phyloP scores from a whole-genome alignment of 2,113 vertebrate species.

The Phrynocephalus versicolor region DNA sequence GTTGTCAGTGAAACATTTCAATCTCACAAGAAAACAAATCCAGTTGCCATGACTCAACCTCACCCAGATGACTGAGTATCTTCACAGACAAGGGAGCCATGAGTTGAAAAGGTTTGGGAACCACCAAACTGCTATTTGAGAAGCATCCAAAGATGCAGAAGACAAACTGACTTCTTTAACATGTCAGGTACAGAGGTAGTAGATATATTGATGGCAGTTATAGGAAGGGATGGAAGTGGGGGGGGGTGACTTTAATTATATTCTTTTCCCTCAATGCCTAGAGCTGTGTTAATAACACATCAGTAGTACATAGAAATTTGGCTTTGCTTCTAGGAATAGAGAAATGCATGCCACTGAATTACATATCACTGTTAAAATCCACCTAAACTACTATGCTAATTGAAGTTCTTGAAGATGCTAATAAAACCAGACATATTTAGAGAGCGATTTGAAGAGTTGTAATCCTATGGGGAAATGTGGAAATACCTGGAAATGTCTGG shows the following conservation, averaged over 20 bases:
- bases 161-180: neutral
- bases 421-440: neutral
- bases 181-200: neutral
- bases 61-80: too few relatives aligned
- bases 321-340: neutral
- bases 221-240: neutral
- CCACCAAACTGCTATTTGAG: neutral
- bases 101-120: too few relatives aligned
- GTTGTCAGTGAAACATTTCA: too few relatives aligned
- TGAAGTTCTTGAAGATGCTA: neutral
- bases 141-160: neutral
- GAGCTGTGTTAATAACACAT: neutral
- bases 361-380: neutral
- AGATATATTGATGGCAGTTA: neutral
- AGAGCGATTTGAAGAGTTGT: neutral
- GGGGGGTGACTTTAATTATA: neutral
- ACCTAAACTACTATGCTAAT: neutral
- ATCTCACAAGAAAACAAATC: too few relatives aligned
- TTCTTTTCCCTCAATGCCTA: neutral
- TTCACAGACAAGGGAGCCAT: too few relatives aligned
- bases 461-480: neutral
- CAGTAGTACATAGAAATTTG: neutral
- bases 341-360: neutral
- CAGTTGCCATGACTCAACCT: too few relatives aligned
- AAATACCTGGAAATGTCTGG: neutral